Conservation (phyloP, 2,797 vertebrate genomes). For the Xiphorhynchus erythropygius region DNA sequence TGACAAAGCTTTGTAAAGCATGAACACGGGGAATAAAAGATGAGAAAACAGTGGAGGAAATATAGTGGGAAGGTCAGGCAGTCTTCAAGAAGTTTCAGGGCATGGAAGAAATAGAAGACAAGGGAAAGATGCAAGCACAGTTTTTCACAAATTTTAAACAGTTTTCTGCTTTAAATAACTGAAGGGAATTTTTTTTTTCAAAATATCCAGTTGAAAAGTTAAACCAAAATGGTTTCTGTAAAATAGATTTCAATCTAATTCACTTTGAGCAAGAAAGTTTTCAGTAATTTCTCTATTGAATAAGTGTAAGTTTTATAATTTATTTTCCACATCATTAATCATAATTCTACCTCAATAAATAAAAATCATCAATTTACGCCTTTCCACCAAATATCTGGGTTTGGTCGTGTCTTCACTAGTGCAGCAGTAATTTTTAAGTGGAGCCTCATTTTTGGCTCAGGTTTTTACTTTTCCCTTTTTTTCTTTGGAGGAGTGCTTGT, state of each 20-base stretch:
- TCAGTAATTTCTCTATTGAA: background rate
- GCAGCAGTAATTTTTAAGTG: background rate
- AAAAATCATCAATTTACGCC: background rate
- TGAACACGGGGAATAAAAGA: background rate
- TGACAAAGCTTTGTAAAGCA: background rate
- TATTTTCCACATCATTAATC: background rate
- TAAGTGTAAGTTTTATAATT: background rate
- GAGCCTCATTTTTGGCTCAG: background rate
- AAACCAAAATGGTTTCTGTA: background rate
- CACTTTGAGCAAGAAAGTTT: background rate
- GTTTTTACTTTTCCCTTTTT: background rate
- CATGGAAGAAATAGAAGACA: background rate
- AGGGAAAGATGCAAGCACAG: background rate
- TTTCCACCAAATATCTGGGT: background rate
- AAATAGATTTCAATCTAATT: background rate
- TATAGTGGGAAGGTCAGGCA: rapidly evolving
- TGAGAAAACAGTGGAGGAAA: background rate
- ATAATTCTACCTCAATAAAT: background rate
- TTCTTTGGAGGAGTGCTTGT: background rate
- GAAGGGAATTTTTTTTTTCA: background rate
- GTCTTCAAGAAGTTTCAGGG: background rate
- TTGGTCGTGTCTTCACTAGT: background rate
- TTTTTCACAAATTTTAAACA: background rate
- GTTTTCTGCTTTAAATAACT: background rate
- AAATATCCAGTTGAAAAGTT: background rate